These are phyloP conservation scores for Dicerorhinus sumatrensis DNA, from an alignment of 2,113 vertebrate genomes.

Conservation along the genomic window DNA sequence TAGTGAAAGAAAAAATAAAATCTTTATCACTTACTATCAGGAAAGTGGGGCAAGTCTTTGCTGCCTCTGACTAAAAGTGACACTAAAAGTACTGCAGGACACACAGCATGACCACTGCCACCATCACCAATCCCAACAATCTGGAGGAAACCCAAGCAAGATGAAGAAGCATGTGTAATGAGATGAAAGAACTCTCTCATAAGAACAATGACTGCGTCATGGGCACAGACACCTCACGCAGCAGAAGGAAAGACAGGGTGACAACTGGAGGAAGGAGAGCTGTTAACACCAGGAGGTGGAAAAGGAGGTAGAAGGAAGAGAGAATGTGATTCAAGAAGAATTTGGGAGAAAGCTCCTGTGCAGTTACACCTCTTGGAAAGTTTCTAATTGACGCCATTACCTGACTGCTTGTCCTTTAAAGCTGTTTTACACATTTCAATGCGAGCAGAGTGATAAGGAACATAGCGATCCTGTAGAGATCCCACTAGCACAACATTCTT, in stretches of 20 bases:
- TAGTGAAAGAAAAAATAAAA: not conserved
- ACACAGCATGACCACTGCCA: not conserved
- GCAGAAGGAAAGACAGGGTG: not conserved
- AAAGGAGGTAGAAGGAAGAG: not conserved
- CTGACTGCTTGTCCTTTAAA: conserved; percentile 99
- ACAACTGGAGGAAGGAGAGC: not conserved
- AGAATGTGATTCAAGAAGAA: not conserved
- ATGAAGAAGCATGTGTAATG: not conserved
- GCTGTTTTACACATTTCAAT: conserved; percentile 99
- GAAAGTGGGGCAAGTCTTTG: not conserved
- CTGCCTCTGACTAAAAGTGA: not conserved
- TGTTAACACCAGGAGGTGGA: not conserved
- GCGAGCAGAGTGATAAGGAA: conserved; percentile 98
- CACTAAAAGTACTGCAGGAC: not conserved
- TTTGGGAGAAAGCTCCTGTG: not conserved
- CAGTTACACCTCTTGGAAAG: not conserved
- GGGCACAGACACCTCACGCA: not conserved
- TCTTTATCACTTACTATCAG: not conserved
- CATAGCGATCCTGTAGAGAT: conserved; percentile 98
- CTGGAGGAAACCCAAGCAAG: not conserved
- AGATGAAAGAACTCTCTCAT: conserved; percentile 19
- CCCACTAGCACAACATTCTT: conserved; percentile 98
- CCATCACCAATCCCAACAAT: not conserved
- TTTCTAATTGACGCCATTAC: conserved; percentile 84
- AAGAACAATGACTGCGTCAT: not conserved